These are phyloP conservation scores for Chelonus formosanus DNA, from an alignment of 2,888 invertebrate species.

Conservation along the genomic window DNA sequence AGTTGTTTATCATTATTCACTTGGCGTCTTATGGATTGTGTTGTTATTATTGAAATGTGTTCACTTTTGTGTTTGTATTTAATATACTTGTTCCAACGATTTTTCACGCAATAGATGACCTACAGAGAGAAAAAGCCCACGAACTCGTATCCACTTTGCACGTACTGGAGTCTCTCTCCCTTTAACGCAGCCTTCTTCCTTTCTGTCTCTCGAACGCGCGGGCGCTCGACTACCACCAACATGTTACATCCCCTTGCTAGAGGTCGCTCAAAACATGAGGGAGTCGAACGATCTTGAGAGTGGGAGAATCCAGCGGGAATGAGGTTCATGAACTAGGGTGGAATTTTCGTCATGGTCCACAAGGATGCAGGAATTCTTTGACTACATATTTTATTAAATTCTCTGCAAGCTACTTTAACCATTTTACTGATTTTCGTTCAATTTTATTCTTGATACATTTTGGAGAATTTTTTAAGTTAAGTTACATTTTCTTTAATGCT, in stretches of 20 bases:
- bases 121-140: no score
- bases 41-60: no score
- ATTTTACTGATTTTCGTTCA: no score
- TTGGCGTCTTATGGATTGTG: no score
- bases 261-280: conserved; percentile 13
- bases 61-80: no score
- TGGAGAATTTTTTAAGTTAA: neutral
- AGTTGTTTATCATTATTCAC: no score
- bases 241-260: conserved; percentile 7
- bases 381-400: neutral
- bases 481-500: neutral
- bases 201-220: conserved; percentile 18
- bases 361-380: neutral
- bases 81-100: no score
- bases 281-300: neutral
- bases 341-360: conserved; percentile 12
- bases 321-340: conserved; percentile 17
- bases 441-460: neutral
- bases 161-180: conserved; percentile 16
- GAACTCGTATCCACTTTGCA: conserved; percentile 8
- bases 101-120: neutral
- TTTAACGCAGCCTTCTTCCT: conserved; percentile 5
- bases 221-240: conserved; percentile 24
- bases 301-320: neutral
- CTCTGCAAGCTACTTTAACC: no score